Evolutionary conservation across 2,113 vertebrate genomes (phyloP).

Genomic region (Chionomys nivalis): DNA sequence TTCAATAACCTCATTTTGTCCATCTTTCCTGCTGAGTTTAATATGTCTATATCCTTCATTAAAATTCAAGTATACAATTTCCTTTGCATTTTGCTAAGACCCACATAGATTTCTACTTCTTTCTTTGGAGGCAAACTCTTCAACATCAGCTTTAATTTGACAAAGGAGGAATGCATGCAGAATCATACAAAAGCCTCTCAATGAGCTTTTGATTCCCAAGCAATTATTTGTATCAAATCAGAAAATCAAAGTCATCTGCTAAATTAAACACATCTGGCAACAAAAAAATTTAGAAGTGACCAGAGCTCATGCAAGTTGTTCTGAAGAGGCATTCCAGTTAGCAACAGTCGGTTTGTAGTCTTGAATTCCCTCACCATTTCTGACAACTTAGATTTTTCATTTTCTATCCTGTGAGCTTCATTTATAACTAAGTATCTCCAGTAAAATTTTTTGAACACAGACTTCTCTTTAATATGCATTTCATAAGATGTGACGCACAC

Average conservation of each 20-base stretch:
- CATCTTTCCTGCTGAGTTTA: conserved; percentile 97
- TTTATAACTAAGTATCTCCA: conserved; percentile 99
- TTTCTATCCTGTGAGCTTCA: conserved; percentile 99
- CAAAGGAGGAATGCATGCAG: too few relatives aligned
- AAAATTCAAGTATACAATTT: conserved; percentile 94
- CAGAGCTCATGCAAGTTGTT: conserved; percentile 99
- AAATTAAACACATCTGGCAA: conserved; percentile 99
- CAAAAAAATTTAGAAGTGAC: conserved; percentile 98
- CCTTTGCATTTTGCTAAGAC: too few relatives aligned
- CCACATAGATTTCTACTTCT: too few relatives aligned
- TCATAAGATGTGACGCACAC: conserved; percentile 99
- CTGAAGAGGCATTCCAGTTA: conserved; percentile 98
- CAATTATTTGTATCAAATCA: conserved; percentile 99
- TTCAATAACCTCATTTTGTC: conserved; percentile 99
- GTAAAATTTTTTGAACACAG: conserved; percentile 99
- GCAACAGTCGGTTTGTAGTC: conserved; percentile 95
- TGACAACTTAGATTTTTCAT: conserved; percentile 99
- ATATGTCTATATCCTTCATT: conserved; percentile 99
- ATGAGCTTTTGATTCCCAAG: conserved; percentile 97
- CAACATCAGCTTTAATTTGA: too few relatives aligned
- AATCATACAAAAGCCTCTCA: conserved; percentile 92
- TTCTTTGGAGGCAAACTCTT: too few relatives aligned
- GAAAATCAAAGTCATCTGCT: conserved; percentile 97
- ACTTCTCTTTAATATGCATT: conserved; percentile 99
- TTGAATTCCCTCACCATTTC: conserved; percentile 99